A percentile compares a stretch with the other conserved stretches of the same genome.
Conservation (phyloP, 2,888 invertebrate species). For the Parochlus steinenii region DNA sequence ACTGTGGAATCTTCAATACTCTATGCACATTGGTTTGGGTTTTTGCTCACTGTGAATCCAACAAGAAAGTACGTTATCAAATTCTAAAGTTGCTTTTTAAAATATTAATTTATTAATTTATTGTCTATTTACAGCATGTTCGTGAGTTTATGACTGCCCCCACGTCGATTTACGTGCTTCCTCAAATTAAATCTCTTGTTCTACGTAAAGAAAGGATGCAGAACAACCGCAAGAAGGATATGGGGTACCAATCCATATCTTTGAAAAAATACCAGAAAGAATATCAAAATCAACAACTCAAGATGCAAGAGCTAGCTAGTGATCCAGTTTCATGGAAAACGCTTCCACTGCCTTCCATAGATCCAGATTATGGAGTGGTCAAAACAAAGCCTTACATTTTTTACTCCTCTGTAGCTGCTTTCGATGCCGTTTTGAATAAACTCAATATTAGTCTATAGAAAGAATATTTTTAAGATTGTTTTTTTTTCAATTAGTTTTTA, state of each 20-base stretch:
- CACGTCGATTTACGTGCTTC: constrained; percentile 27
- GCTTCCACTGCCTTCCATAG: constrained; percentile 20
- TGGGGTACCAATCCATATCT: constrained; percentile 10
- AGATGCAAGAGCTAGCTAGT: not conserved
- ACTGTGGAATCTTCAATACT: constrained; percentile 43
- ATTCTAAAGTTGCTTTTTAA: not conserved
- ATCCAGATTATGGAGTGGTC: constrained; percentile 29
- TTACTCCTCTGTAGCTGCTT: constrained; percentile 28
- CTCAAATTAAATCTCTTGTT: constrained; percentile 29
- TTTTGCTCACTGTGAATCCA: constrained; percentile 31
- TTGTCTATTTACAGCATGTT: constrained; percentile 22
- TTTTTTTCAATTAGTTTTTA: not conserved
- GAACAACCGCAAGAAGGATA: constrained; percentile 22
- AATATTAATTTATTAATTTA: not conserved
- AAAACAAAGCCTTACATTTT: constrained; percentile 26
- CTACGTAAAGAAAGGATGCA: constrained; percentile 31
- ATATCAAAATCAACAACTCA: constrained; percentile 4
- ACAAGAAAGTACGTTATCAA: constrained; percentile 20
- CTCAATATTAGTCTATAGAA: constrained; percentile 19
- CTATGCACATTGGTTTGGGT: constrained; percentile 50
- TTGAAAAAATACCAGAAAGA: constrained; percentile 9
- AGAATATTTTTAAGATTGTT: not conserved
- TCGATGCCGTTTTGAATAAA: constrained; percentile 25
- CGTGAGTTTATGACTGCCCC: constrained; percentile 27
- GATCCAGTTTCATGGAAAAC: constrained; percentile 5